Conservation (phyloP, 2,113 vertebrate species). For the Nannobrachium achirus region DNA sequence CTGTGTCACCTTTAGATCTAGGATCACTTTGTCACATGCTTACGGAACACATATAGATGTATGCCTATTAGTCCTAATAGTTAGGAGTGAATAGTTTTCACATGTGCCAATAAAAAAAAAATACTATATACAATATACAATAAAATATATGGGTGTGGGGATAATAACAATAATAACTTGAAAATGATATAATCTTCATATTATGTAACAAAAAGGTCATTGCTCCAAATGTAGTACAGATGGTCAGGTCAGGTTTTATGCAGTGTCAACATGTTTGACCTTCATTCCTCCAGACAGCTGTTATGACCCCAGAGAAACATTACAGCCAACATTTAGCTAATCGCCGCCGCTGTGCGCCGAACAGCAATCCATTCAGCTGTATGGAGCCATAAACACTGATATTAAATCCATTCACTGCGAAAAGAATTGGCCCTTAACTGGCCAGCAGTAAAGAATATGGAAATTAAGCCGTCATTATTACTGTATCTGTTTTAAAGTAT, state of each 20-base stretch:
- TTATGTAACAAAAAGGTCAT: too few relatives aligned
- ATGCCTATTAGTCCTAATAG: too few relatives aligned
- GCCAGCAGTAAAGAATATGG: constrained; percentile 58
- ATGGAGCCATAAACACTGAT: constrained; percentile 53
- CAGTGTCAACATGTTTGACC: constrained; percentile 33
- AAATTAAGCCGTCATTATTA: constrained; percentile 65
- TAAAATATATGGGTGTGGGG: too few relatives aligned
- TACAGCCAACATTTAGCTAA: constrained; percentile 59
- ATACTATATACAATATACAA: too few relatives aligned
- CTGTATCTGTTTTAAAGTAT: constrained; percentile 57
- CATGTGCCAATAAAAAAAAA: too few relatives aligned
- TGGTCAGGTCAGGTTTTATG: constrained; percentile 12
- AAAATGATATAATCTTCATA: too few relatives aligned
- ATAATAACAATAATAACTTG: too few relatives aligned
- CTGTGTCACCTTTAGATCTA: too few relatives aligned
- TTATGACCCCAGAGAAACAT: constrained; percentile 33
- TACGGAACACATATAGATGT: too few relatives aligned
- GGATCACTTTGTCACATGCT: too few relatives aligned
- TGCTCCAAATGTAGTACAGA: constrained; percentile 9
- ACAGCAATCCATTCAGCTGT: constrained; percentile 37
- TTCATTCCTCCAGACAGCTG: constrained; percentile 39
- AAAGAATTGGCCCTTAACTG: constrained; percentile 58
- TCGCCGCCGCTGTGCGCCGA: constrained; percentile 42
- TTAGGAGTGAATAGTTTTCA: too few relatives aligned
- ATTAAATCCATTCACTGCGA: constrained; percentile 58